Conservation (phyloP, 2,113 vertebrate species). For the Toxotes jaculatrix region DNA sequence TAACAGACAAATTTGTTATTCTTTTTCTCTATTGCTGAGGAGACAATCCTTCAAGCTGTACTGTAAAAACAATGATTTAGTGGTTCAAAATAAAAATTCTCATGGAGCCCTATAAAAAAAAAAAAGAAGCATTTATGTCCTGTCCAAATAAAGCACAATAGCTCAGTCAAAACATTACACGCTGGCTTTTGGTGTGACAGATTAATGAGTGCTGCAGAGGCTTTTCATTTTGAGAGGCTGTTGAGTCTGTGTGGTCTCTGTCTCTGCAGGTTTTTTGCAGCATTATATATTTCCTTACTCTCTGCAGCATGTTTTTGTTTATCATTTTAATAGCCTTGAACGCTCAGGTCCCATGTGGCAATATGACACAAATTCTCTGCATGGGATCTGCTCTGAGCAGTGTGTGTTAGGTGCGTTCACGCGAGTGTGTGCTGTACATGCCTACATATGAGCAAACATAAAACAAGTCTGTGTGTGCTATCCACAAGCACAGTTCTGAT, state of each 20-base stretch:
- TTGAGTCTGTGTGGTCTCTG: constrained; percentile 24
- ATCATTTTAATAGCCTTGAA: constrained; percentile 64
- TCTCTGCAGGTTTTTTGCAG: constrained; percentile 49
- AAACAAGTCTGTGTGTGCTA: constrained; percentile 16
- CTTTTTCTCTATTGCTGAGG: constrained; percentile 55
- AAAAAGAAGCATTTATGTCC: constrained; percentile 34
- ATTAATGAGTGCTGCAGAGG: constrained; percentile 57
- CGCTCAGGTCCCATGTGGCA: constrained; percentile 21
- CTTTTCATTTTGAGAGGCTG: constrained; percentile 51
- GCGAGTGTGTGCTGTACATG: constrained; percentile 31
- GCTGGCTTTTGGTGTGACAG: constrained; percentile 53
- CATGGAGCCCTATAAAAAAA: constrained; percentile 53
- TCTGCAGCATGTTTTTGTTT: constrained; percentile 57
- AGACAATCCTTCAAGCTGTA: constrained; percentile 47
- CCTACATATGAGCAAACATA: neutral
- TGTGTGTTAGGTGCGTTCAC: constrained; percentile 2
- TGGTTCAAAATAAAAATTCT: constrained; percentile 50
- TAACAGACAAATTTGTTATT: constrained; percentile 69
- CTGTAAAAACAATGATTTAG: constrained; percentile 71
- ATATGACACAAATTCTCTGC: constrained; percentile 33
- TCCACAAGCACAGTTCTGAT: neutral
- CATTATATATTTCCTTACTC: constrained; percentile 60
- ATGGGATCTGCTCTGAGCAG: neutral
- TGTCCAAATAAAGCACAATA: constrained; percentile 66
- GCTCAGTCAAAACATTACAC: constrained; percentile 53